Percentiles rank a stretch among this genome's conserved stretches.
Evolutionary conservation across 2,797 vertebrate species (phyloP).

Genomic region (Pempheris klunzingeri): DNA sequence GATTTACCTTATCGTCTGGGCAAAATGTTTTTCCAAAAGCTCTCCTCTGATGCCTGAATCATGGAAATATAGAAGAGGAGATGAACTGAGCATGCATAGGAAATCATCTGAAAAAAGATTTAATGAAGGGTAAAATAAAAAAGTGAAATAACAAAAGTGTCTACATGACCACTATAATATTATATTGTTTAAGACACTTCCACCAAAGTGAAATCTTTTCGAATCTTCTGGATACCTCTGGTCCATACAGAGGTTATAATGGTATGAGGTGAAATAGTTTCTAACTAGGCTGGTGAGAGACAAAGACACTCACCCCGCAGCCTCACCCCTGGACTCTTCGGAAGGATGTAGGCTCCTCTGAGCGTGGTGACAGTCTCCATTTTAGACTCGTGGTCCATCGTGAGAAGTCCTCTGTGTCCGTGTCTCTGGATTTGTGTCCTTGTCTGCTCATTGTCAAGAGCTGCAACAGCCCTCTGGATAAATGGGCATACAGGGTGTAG

Average conservation of each 20-base stretch:
- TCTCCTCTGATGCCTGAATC: slow-evolving; percentile 78
- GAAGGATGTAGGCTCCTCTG: slow-evolving; percentile 57
- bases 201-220: slow-evolving; percentile 9
- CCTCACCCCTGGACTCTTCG: slow-evolving; percentile 62
- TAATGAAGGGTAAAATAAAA: not conserved
- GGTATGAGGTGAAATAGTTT: not conserved
- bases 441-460: slow-evolving; percentile 46
- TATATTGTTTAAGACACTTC: not conserved
- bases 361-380: slow-evolving; percentile 72
- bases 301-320: slow-evolving; percentile 70
- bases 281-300: not conserved
- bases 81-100: not conserved
- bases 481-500: not conserved
- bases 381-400: slow-evolving; percentile 56
- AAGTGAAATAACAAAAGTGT: not conserved
- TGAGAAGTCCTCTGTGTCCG: slow-evolving; percentile 76
- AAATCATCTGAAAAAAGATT: slow-evolving; percentile 10
- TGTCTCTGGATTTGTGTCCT: slow-evolving; percentile 49
- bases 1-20: slow-evolving; percentile 79
- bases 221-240: slow-evolving; percentile 9
- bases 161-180: not conserved
- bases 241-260: not conserved
- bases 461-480: slow-evolving; percentile 64
- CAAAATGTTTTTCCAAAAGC: slow-evolving; percentile 76
- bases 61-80: slow-evolving; percentile 36